A percentile compares a stretch with the other conserved stretches of the same genome.
Evolutionary conservation across 1,140 invertebrate species (phyloP).

Genomic region (Aphelinus certus): DNA sequence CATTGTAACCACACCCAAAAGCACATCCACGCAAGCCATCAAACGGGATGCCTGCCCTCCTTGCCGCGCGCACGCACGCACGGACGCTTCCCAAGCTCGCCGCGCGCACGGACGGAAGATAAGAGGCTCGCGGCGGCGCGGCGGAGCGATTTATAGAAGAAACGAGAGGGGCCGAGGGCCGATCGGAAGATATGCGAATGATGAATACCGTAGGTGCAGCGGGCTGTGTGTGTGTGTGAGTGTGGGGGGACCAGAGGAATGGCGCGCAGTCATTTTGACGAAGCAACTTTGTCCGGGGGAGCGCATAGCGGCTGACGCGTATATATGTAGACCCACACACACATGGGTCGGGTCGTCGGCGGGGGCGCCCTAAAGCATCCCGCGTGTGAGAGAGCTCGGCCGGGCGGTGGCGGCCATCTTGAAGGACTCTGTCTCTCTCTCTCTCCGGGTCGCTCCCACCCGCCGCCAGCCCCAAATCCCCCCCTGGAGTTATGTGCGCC

Average conservation of each 20-base stretch:
- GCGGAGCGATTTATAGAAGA: too few relatives aligned
- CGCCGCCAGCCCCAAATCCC: slow-evolving; percentile 55
- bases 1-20: too few relatives aligned
- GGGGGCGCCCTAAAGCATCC: slow-evolving; percentile 60
- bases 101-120: too few relatives aligned
- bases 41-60: too few relatives aligned
- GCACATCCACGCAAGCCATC: too few relatives aligned
- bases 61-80: too few relatives aligned
- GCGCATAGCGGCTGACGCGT: not conserved
- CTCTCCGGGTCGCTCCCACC: slow-evolving; percentile 30
- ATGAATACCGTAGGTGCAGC: too few relatives aligned
- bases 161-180: too few relatives aligned
- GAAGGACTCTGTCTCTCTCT: slow-evolving; percentile 55
- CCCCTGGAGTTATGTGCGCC: slow-evolving; percentile 63
- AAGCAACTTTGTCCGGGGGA: slow-evolving; percentile 17
- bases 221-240: too few relatives aligned
- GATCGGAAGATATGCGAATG: too few relatives aligned
- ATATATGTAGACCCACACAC: not conserved
- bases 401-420: slow-evolving; percentile 60
- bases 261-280: slow-evolving; percentile 29
- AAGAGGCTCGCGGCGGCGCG: too few relatives aligned
- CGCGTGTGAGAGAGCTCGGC: slow-evolving; percentile 45
- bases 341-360: not conserved
- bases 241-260: not conserved
- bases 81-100: too few relatives aligned